Evolutionary conservation across 2,113 vertebrate species (phyloP).

Genomic region (Tachuris rubrigastra): DNA sequence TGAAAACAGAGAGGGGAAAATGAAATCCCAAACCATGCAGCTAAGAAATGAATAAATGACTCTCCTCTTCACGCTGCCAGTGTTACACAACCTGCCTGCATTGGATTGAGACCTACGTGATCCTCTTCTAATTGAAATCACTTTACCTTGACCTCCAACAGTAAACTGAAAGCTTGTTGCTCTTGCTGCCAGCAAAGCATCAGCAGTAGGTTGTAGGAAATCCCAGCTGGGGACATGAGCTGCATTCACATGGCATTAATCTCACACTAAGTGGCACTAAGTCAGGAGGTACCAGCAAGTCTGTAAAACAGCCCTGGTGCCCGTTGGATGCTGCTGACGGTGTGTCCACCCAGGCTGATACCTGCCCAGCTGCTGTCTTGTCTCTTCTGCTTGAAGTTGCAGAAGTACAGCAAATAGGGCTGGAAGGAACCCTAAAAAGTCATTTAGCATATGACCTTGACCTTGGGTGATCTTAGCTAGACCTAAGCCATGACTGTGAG

Average conservation of each 20-base stretch:
- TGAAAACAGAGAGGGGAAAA: not conserved
- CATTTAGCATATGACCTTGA: not conserved
- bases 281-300: slow-evolving; percentile 46
- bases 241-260: slow-evolving; percentile 3
- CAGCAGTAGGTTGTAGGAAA: slow-evolving; percentile 59
- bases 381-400: not conserved
- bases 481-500: not conserved
- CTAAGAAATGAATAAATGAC: slow-evolving; percentile 67
- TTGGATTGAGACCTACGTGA: slow-evolving; percentile 74
- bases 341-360: not conserved
- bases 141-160: slow-evolving; percentile 74
- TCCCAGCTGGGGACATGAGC: slow-evolving; percentile 46
- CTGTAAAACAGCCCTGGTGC: not conserved
- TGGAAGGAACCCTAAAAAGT: not conserved
- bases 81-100: slow-evolving; percentile 71
- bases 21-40: slow-evolving; percentile 34
- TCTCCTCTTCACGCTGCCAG: not conserved
- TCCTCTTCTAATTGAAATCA: slow-evolving; percentile 78
- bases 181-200: slow-evolving; percentile 61
- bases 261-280: slow-evolving; percentile 29
- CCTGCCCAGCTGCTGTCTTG: not conserved
- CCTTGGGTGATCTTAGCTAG: not conserved
- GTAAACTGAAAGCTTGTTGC: slow-evolving; percentile 69
- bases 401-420: not conserved
- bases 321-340: not conserved